These are phyloP conservation scores for Coryphaenoides rupestris DNA, from an alignment of 2,113 vertebrate species.

Conservation along the genomic window DNA sequence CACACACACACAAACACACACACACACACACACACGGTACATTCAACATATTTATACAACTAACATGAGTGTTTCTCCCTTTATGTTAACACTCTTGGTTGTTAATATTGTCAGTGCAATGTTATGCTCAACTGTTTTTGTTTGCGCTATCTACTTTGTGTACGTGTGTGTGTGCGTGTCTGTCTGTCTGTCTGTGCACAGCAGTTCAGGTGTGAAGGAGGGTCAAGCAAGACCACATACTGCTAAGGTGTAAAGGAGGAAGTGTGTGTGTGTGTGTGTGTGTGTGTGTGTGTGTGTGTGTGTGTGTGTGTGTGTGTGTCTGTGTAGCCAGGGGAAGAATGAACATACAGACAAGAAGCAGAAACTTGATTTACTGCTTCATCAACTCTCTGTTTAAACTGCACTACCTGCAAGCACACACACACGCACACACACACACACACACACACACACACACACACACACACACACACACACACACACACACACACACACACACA, in stretches of 20 bases:
- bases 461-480: background rate
- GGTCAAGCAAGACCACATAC: constrained; percentile 37
- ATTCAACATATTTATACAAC: no score
- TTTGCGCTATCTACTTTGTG: no score
- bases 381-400: constrained; percentile 47
- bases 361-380: constrained; percentile 53
- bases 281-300: constrained; percentile 16
- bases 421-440: constrained; percentile 10
- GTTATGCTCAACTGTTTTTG: no score
- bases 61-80: no score
- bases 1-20: no score
- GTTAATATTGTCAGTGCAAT: no score
- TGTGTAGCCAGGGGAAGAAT: constrained; percentile 33
- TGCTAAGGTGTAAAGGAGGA: constrained; percentile 8
- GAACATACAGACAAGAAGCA: constrained; percentile 40
- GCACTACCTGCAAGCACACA: constrained; percentile 21
- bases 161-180: no score
- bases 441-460: background rate
- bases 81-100: no score
- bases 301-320: constrained; percentile 5
- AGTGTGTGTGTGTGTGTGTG: constrained; percentile 2
- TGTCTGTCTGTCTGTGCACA: constrained; percentile 12
- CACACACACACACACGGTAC: no score
- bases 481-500: constrained; percentile 13
- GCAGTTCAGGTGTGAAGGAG: constrained; percentile 58